These are phyloP conservation scores for Apus apus DNA, from an alignment of 2,113 vertebrate species.

Conservation along the genomic window DNA sequence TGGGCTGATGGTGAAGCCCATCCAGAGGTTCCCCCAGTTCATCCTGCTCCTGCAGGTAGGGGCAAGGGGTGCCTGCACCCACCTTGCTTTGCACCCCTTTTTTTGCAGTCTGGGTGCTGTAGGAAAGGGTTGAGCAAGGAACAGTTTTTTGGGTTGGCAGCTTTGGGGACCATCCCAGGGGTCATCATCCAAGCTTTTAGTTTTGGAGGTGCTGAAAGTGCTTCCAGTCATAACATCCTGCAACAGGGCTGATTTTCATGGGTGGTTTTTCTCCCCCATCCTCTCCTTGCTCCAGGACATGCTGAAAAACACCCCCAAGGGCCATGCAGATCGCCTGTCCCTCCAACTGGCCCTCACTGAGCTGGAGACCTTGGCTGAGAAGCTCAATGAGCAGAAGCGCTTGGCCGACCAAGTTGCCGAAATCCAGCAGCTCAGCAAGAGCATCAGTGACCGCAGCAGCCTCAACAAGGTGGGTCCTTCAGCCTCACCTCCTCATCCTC, in stretches of 20 bases:
- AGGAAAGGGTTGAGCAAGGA: neutral
- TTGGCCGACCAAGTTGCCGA: slow-evolving; percentile 93
- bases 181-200: neutral
- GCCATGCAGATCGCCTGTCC: slow-evolving; percentile 89
- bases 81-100: neutral
- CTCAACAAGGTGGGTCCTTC: slow-evolving; percentile 86
- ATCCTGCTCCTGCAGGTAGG: slow-evolving; percentile 94
- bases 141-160: rapidly evolving
- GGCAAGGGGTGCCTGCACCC: rapidly evolving
- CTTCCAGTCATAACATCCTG: rapidly evolving
- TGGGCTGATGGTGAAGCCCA: slow-evolving; percentile 96
- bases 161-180: neutral
- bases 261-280: neutral
- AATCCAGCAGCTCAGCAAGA: slow-evolving; percentile 93
- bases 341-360: slow-evolving; percentile 96
- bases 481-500: neutral
- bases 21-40: slow-evolving; percentile 97
- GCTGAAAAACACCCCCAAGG: slow-evolving; percentile 93
- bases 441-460: slow-evolving; percentile 87
- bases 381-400: slow-evolving; percentile 95
- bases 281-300: slow-evolving; percentile 82
- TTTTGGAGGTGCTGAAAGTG: rapidly evolving
- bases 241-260: rapidly evolving
- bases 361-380: slow-evolving; percentile 93
- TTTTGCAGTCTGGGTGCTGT: neutral